Percentiles rank a stretch among this genome's conserved stretches.
These are phyloP conservation scores for Onychostoma macrolepis DNA, from an alignment of 2,113 vertebrate genomes.

Conservation along the genomic window DNA sequence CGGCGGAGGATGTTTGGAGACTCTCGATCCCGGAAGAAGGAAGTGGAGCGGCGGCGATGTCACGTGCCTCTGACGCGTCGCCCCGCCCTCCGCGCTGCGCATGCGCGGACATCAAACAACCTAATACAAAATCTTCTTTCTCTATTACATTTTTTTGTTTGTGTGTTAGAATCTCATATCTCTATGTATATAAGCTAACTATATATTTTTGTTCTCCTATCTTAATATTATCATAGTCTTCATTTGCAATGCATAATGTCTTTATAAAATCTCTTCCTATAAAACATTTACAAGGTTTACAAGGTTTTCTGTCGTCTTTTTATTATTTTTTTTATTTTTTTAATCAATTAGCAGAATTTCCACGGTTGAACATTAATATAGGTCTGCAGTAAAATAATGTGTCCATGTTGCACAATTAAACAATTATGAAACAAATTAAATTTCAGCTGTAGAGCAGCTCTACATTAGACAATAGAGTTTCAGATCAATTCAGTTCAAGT, in stretches of 20 bases:
- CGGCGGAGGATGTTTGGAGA: slow-evolving; percentile 60
- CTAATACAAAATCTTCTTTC: too few species aligned
- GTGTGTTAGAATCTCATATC: neutral
- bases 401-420: too few species aligned
- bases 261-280: too few species aligned
- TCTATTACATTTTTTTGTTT: neutral
- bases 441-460: neutral
- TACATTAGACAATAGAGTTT: neutral
- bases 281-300: too few species aligned
- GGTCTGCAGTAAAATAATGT: too few species aligned
- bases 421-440: too few species aligned
- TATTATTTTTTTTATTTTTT: too few species aligned
- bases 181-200: neutral
- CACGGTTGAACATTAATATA: too few species aligned
- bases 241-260: neutral
- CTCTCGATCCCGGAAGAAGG: slow-evolving; percentile 70
- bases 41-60: slow-evolving; percentile 67
- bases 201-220: neutral
- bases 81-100: slow-evolving; percentile 19
- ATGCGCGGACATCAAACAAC: slow-evolving; percentile 10
- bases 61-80: slow-evolving; percentile 51
- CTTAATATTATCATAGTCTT: neutral
- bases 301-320: too few species aligned
- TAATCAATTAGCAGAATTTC: too few species aligned
- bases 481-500: neutral